Base-by-base conservation (phyloP, 2,888 invertebrate species). In the Ligdia adustata region DNA sequence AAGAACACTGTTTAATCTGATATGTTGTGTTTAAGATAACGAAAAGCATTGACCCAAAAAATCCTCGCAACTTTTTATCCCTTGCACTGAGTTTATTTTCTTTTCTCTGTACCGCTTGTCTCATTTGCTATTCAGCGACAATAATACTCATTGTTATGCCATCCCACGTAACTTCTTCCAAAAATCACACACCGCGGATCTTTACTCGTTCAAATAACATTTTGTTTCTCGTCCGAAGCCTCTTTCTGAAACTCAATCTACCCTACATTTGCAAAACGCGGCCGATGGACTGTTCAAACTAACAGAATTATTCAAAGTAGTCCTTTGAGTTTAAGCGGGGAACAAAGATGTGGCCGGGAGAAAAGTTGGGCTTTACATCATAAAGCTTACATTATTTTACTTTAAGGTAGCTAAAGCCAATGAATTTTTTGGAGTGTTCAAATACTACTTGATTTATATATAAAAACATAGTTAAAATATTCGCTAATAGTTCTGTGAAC, bases 281-380 rank as follows among this genome's bases (percentile, higher is more conserved):
- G 69, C 59, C 75, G 83, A 83, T 79, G 76, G 76, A 78, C 79
- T 71, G 76, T 59, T 69, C 71, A 69, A 33, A 73, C 79, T 82
- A 85, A 88, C 82, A 79, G 79, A 75, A 85, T 88, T 88, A 88
- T 88, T 87, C 85, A 85, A 86, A 86, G 79, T 76, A 79, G 75
- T 59, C 69, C 68, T 65, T 58, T 61, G 74, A 76, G 73, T 81
- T 81, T 54, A n/a, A n/a, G n/a, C n/a, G n/a, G n/a, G 13, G 18
- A 22, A 13, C 13, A 11, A 13, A 26, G 29, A 29, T 35, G 16
- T 37, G 31, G 31, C 2, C 16, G 1, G 35, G 14, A 20, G 14
- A 37, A 51, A 29, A 18, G 47, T 46, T 44, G 46, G 13, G 24
- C 12, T 35, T 14, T 15, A 3, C 32, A 1, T 18, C 4, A 18